These are phyloP conservation scores for Chelonia mydas DNA, from an alignment of 2,797 vertebrate genomes.

Conservation along the genomic window DNA sequence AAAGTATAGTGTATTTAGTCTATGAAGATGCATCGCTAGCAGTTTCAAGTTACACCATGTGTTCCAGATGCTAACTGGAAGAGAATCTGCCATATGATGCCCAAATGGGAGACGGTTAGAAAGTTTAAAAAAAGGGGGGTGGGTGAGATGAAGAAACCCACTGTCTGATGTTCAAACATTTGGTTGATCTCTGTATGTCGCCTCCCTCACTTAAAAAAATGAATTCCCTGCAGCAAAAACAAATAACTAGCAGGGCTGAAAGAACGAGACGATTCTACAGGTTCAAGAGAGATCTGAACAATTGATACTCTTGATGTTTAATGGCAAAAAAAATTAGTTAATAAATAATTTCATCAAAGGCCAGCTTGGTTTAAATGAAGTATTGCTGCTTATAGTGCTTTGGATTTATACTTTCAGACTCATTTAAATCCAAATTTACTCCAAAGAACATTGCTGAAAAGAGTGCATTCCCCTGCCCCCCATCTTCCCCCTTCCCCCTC, in stretches of 20 bases:
- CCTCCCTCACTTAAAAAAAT: conserved; percentile 1
- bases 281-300: background rate
- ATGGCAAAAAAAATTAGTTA: conserved; percentile 8
- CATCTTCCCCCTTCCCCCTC: background rate
- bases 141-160: background rate
- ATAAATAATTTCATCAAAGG: conserved; percentile 28
- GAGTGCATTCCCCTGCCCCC: background rate
- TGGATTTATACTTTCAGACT: background rate
- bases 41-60: background rate
- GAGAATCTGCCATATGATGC: background rate
- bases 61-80: background rate
- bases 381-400: background rate
- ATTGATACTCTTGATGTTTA: background rate
- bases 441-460: background rate
- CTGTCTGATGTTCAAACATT: conserved; percentile 2
- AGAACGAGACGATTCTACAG: background rate
- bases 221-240: conserved; percentile 19
- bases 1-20: background rate
- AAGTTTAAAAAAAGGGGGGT: background rate
- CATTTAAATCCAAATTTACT: background rate
- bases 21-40: background rate
- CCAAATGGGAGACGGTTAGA: background rate
- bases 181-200: background rate
- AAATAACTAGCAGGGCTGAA: background rate
- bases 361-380: background rate